Evolutionary conservation across 92 coral and sea anemone genomes (phyloP).

Genomic region (Epizoanthus scotinus): DNA sequence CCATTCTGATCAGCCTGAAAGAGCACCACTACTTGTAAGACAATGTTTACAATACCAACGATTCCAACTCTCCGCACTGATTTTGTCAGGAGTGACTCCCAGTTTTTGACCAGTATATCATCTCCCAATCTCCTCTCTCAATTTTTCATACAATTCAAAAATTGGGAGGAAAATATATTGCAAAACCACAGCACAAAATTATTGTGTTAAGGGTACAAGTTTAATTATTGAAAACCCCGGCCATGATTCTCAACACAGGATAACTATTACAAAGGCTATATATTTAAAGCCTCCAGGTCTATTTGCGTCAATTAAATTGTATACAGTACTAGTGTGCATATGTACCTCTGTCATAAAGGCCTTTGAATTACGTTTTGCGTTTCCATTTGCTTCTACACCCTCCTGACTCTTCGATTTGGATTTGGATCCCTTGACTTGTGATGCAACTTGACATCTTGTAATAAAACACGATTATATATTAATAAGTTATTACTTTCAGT

Average conservation of each 20-base stretch:
- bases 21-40: too few relatives aligned
- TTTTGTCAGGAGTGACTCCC: too few relatives aligned
- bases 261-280: neutral
- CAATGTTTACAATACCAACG: too few relatives aligned
- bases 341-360: slow-evolving; percentile 76
- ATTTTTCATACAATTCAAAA: too few relatives aligned
- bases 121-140: too few relatives aligned
- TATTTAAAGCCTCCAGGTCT: neutral
- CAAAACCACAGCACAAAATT: too few relatives aligned
- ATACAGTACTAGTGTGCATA: too few relatives aligned
- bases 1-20: slow-evolving; percentile 42
- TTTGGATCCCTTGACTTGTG: slow-evolving; percentile 21
- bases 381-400: slow-evolving; percentile 36
- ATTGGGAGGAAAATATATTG: too few relatives aligned
- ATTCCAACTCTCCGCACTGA: too few relatives aligned
- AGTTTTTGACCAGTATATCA: too few relatives aligned
- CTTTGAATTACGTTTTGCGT: slow-evolving; percentile 33
- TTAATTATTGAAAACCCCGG: neutral
- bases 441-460: slow-evolving; percentile 36
- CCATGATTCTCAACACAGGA: neutral
- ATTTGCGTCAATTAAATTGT: neutral
- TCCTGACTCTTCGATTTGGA: slow-evolving; percentile 39
- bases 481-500: too few relatives aligned
- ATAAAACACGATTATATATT: neutral
- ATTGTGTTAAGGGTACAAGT: too few relatives aligned